A percentile compares a stretch with the other conserved stretches of the same genome.
Evolutionary conservation across 1,140 invertebrate species (phyloP).

Genomic region (Adoxophyes honmai): DNA sequence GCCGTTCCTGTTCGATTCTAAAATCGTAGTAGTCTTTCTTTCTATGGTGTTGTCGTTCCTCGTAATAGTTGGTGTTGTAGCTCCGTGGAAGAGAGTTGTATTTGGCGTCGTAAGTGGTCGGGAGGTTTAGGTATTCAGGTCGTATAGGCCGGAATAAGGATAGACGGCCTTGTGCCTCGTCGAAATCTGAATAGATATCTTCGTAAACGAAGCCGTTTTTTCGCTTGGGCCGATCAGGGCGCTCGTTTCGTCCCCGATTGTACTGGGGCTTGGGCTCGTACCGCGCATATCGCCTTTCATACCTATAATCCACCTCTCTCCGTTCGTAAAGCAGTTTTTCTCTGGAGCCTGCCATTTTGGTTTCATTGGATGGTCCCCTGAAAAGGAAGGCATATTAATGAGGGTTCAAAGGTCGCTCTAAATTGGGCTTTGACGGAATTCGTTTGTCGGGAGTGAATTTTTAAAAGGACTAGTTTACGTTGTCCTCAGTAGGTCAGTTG

Average conservation of each 20-base stretch:
- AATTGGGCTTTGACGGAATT: background rate
- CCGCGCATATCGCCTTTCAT: constrained; percentile 27
- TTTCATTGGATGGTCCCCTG: constrained; percentile 45
- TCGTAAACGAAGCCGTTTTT: constrained; percentile 74
- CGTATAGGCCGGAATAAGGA: constrained; percentile 71
- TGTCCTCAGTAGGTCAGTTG: no score
- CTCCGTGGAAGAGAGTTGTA: constrained; percentile 61
- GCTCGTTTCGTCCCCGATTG: constrained; percentile 20
- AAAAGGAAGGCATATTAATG: constrained; percentile 55
- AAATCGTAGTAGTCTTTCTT: constrained; percentile 70
- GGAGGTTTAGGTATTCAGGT: constrained; percentile 70
- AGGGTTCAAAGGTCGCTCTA: constrained; percentile 22
- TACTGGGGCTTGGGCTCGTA: constrained; percentile 33
- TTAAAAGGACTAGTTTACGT: constrained; percentile 4
- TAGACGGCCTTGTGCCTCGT: constrained; percentile 63
- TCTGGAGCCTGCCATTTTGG: constrained; percentile 63
- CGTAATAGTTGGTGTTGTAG: constrained; percentile 56
- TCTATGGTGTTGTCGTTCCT: constrained; percentile 35
- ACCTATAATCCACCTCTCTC: constrained; percentile 39
- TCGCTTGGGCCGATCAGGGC: constrained; percentile 44
- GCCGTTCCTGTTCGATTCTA: constrained; percentile 52
- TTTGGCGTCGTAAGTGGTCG: constrained; percentile 54
- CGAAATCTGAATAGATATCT: constrained; percentile 72
- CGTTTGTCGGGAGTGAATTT: background rate
- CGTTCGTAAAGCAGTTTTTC: constrained; percentile 59